Conservation (phyloP, 2,113 vertebrate species). For the Dissostichus mawsoni region DNA sequence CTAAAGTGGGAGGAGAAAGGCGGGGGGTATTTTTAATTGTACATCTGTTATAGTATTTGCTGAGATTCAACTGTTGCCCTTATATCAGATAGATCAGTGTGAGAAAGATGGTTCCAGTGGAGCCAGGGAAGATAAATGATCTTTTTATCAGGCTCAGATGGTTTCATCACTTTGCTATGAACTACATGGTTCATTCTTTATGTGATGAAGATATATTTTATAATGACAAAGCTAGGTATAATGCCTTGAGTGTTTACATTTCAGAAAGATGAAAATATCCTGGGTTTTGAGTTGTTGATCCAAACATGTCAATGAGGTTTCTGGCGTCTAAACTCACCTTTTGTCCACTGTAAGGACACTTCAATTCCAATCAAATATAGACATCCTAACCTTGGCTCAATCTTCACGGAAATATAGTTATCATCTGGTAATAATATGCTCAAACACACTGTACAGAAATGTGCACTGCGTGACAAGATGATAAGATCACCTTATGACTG, state of each 20-base stretch:
- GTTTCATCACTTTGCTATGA: background rate
- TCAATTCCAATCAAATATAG: background rate
- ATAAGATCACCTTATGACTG: slow-evolving; percentile 15
- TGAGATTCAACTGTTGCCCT: slow-evolving; percentile 32
- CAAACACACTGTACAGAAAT: background rate
- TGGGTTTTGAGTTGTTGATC: background rate
- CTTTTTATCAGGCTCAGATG: slow-evolving; percentile 14
- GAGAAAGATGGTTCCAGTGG: slow-evolving; percentile 14
- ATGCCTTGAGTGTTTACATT: background rate
- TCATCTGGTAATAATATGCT: background rate
- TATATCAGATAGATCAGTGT: slow-evolving; percentile 46
- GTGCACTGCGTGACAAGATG: background rate
- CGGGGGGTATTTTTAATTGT: background rate
- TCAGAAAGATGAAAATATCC: background rate
- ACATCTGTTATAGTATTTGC: slow-evolving; percentile 18
- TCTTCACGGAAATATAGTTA: background rate
- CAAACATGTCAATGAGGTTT: background rate
- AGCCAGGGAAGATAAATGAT: background rate
- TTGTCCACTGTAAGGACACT: background rate
- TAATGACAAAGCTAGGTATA: background rate
- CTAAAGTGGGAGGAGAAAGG: background rate
- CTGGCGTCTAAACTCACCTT: background rate
- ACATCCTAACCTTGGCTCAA: background rate
- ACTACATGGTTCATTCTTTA: background rate
- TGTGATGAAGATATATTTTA: background rate